These are phyloP conservation scores for Heliconius ismenius DNA, from an alignment of 2,888 invertebrate species.

Conservation along the genomic window DNA sequence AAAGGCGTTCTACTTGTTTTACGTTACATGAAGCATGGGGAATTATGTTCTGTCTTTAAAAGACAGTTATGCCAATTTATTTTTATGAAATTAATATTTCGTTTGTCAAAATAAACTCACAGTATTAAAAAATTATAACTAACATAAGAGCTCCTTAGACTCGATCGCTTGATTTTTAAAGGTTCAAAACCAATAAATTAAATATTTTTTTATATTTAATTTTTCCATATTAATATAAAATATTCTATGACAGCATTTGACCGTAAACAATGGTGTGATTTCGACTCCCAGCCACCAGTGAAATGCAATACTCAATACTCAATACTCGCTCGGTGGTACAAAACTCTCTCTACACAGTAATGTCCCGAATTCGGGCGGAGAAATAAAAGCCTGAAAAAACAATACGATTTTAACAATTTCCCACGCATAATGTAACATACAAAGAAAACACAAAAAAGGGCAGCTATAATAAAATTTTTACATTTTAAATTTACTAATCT, in stretches of 20 bases:
- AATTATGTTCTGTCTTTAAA: background rate
- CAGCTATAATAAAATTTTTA: constrained; percentile 6
- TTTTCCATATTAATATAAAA: background rate
- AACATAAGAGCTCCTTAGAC: too few species aligned
- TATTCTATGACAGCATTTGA: background rate
- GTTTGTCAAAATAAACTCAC: too few species aligned
- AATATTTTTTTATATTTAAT: too few species aligned
- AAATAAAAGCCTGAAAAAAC: background rate
- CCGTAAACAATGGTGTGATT: too few species aligned
- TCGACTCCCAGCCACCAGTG: too few species aligned
- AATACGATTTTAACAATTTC: background rate
- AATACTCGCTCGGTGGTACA: background rate
- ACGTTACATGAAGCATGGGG: constrained; percentile 2
- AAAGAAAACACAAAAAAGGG: background rate
- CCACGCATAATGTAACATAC: constrained; percentile 13
- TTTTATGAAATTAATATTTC: too few species aligned
- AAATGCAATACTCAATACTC: too few species aligned
- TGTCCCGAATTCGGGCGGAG: background rate
- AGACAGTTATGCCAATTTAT: too few species aligned
- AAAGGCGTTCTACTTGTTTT: background rate
- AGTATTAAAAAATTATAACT: too few species aligned
- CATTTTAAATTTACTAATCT: constrained; percentile 11
- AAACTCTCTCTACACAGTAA: too few species aligned
- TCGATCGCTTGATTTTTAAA: too few species aligned
- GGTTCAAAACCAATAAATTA: too few species aligned